phyloP scores from a whole-genome alignment of 2,113 vertebrate species.

The Pogona vitticeps region DNA sequence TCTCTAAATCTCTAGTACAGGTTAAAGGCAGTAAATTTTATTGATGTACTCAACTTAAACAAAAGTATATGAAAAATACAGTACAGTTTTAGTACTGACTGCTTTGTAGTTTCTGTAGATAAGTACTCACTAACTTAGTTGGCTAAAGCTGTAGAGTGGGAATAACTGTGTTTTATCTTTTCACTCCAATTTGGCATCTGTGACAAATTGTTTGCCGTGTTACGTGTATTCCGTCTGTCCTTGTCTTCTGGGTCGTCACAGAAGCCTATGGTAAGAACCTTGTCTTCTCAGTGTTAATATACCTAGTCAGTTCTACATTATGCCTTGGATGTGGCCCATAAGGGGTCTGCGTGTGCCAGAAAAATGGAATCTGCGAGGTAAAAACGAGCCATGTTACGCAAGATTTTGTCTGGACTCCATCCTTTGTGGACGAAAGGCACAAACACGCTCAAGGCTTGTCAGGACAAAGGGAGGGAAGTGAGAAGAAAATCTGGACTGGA shows the following conservation, averaged over 20 bases:
- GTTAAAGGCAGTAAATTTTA: not conserved
- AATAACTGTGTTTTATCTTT: conserved; percentile 69
- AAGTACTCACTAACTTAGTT: conserved; percentile 51
- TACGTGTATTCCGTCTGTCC: conserved; percentile 63
- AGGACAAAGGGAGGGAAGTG: not conserved
- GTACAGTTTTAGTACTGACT: not conserved
- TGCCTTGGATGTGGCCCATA: conserved; percentile 34
- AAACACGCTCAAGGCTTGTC: conserved; percentile 8
- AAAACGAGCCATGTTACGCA: conserved; percentile 30
- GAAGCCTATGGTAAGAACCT: conserved; percentile 64
- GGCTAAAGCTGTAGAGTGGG: conserved; percentile 41
- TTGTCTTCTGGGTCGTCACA: conserved; percentile 57
- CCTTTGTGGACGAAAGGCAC: not conserved
- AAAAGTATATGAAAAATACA: conserved; percentile 10
- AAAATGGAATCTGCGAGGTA: conserved; percentile 38
- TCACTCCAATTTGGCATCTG: conserved; percentile 67
- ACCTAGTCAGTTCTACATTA: conserved; percentile 33
- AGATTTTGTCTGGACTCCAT: not conserved
- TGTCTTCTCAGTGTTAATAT: conserved; percentile 41
- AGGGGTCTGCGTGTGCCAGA: conserved; percentile 47
- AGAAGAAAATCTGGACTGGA: not conserved
- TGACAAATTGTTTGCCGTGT: conserved; percentile 65
- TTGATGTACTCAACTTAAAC: not conserved
- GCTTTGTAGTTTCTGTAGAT: conserved; percentile 43
- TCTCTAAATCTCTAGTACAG: not conserved